Base-by-base conservation (phyloP, 2,888 invertebrate species). In the Leptodirus hochenwartii region DNA sequence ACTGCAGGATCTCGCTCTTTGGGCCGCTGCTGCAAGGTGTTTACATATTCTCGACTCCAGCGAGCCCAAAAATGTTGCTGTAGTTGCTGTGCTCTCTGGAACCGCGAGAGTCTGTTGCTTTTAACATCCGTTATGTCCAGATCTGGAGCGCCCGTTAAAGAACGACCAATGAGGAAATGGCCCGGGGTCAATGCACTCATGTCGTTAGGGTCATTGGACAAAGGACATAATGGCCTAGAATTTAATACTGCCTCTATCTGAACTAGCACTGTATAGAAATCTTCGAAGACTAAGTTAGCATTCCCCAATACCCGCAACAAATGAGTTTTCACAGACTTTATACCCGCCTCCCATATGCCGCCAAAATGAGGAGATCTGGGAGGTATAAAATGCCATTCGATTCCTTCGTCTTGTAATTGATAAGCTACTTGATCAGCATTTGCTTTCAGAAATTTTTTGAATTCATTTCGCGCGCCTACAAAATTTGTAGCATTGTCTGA, bases 341-440 rank as follows among this genome's bases (percentile, higher is more conserved):
- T 23, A 2, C 33, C 40, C 5, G 36, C 29, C 22, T 43, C 35
- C 39, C 40, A 40, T 6, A 43, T 22, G 5, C 41, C 40, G 8
- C 41, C 39, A 28, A 39, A 37, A 27, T 41, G 35, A 5, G 43
- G 42, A 8, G 36, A 28, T 3, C 33, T 17, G 1, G 39, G 29
- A 3, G 43, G 41, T 6, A 40, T 39, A 29, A 44, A 41, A 24
- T 41, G 26, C 45, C 42, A 43, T n/a, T 34, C 23, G 11, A 43
- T 36, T 8, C 25, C 15, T 14, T 35, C 32, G 5, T 36, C 25
- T 2, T 29, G 4, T 11, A 23, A 23, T 9, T 20, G 6, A 6
- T 24, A 9, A 11, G 8, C 8, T 10, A 24, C 8, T 24, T 24
- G 9, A n/a, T n/a, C n/a, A n/a, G n/a, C n/a, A n/a, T n/a, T n/a